phyloP scores from a whole-genome alignment of 2,888 invertebrate species.

The Scrobipalpa atriplicella region DNA sequence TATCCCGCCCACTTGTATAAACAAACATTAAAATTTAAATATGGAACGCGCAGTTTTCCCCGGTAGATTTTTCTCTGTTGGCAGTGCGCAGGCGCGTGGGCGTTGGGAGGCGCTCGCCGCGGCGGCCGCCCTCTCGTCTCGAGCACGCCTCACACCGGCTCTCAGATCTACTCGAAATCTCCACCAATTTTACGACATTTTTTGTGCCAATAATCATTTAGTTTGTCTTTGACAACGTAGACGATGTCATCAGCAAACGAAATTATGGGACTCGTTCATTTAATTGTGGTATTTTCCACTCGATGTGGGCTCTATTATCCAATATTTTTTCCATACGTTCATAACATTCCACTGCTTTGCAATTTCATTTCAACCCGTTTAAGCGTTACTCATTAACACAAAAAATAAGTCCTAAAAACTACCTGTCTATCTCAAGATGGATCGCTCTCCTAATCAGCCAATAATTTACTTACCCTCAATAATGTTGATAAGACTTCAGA shows the following conservation, averaged over 20 bases:
- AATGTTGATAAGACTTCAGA: conserved; percentile 25
- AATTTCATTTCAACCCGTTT: background rate
- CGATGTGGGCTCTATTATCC: background rate
- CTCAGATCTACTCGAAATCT: conserved; percentile 32
- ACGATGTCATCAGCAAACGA: background rate
- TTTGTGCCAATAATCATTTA: conserved; percentile 28
- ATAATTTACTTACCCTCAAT: conserved; percentile 26
- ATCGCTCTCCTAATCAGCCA: conserved; percentile 21
- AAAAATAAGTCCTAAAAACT: conserved; percentile 2
- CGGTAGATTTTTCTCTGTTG: conserved; percentile 68
- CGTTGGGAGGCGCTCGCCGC: conserved; percentile 83
- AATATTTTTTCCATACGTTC: background rate
- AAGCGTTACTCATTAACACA: background rate
- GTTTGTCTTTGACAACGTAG: background rate
- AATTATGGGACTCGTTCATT: background rate
- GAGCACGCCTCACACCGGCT: conserved; percentile 35
- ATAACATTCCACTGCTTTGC: background rate
- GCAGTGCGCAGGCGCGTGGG: conserved; percentile 77
- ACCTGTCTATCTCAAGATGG: conserved; percentile 15
- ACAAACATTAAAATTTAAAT: conserved; percentile 61
- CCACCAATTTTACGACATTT: conserved; percentile 37
- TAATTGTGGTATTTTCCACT: background rate
- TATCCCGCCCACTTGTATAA: conserved; percentile 64
- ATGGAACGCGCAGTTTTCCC: conserved; percentile 64
- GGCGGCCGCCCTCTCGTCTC: conserved; percentile 69